A percentile compares a stretch with the other conserved stretches of the same genome.
phyloP scores from a whole-genome alignment of 2,888 invertebrate genomes.

The Dinocampus coccinellae region DNA sequence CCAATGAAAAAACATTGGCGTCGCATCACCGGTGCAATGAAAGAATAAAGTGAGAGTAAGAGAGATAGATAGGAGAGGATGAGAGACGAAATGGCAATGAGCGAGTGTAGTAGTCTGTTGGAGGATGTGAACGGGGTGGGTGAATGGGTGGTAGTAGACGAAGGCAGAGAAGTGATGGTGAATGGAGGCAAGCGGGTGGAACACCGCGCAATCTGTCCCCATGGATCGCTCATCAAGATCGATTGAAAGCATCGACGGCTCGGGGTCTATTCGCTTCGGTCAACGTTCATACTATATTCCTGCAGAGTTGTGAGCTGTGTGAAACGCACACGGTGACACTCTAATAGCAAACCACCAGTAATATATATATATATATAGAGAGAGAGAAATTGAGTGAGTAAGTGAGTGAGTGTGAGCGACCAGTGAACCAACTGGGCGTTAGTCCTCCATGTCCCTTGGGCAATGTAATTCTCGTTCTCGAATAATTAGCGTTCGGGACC shows the following conservation, averaged over 20 bases:
- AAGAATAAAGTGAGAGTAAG: neutral
- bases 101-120: too few species aligned
- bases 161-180: neutral
- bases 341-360: neutral
- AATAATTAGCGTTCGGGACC: slow-evolving; percentile 52
- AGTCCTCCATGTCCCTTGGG: slow-evolving; percentile 38
- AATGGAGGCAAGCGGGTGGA: slow-evolving; percentile 24
- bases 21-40: neutral
- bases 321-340: neutral
- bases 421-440: slow-evolving; percentile 21
- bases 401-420: neutral
- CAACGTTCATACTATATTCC: neutral
- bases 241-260: slow-evolving; percentile 33
- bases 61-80: neutral
- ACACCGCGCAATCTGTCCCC: slow-evolving; percentile 37
- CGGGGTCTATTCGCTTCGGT: slow-evolving; percentile 1
- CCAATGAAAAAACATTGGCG: slow-evolving; percentile 37
- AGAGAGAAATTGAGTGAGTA: neutral
- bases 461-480: slow-evolving; percentile 54
- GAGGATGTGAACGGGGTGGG: neutral
- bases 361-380: neutral
- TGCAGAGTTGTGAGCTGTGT: neutral
- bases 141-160: neutral
- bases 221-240: slow-evolving; percentile 39
- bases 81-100: too few species aligned